Evolutionary conservation across 2,113 vertebrate genomes (phyloP), one percentile per base, ranked within the genome.

Genomic region (Diphyllodes magnificus): DNA sequence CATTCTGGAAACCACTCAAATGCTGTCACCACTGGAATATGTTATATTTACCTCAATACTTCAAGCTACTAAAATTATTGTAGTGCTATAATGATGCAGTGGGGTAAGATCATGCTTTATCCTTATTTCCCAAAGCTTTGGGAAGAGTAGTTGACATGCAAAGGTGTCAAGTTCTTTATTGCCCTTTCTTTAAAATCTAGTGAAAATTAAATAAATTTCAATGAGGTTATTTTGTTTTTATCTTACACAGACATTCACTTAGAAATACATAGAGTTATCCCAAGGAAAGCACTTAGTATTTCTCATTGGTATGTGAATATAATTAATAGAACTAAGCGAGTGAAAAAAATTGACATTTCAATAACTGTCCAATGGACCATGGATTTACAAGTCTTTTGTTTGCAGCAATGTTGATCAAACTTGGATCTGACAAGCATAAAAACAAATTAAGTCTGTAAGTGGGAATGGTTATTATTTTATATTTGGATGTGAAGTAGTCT

Each of bases 341-440:
- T 77, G 69, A 91, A 96, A 90, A 95, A 77, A 88, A 76, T 30
- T 95, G 92, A 93, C 88, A 92, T 96, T 97, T 98, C 75, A 95
- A 81, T 96, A 96, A 93, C 86, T 95, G 82, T 82, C 78, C 90
- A 93, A 66, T 92, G 82, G 84, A 89, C 95, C 87, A 44, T 92
- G 69, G 86, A 96, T 89, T 95, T 96, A 84, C 69, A 94, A 70
- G 84, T 92, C 91, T 96, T 95, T 95, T 94, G 75, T 97, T 97
- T 92, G 76, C 86, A 95, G 82, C 47, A 92, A 50, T 95, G 96
- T 97, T 95, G 82, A 97, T 97, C 91, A 93, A 95, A 93, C 88
- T 77, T 85, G 90, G 44, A 95, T 95, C 86, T 90, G 93, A 97
- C 72, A 97, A 91, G 88, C 11, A 0, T 96, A 93, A 96, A 97